These are phyloP conservation scores for Drosophila quadrilineata DNA, from an alignment of 1,140 invertebrate genomes.

Conservation along the genomic window DNA sequence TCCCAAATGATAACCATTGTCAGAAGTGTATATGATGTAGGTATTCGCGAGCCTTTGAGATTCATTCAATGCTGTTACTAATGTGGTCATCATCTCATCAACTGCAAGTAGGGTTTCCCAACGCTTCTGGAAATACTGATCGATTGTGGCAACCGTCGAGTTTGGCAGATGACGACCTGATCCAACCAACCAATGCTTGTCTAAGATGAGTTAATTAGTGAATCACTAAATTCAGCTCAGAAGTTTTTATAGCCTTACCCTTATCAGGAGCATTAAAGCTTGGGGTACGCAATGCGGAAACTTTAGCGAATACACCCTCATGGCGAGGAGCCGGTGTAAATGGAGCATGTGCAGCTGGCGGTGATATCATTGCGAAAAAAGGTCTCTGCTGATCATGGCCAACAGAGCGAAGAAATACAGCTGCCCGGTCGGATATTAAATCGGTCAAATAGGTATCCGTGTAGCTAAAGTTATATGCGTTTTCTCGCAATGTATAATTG, in stretches of 20 bases:
- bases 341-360: conserved; percentile 92
- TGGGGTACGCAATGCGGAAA: conserved; percentile 85
- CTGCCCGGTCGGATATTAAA: conserved; percentile 85
- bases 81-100: conserved; percentile 89
- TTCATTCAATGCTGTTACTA: conserved; percentile 84
- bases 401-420: conserved; percentile 83
- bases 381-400: conserved; percentile 72
- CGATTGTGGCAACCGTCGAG: conserved; percentile 83
- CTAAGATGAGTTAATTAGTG: conserved; percentile 74
- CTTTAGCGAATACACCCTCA: conserved; percentile 83
- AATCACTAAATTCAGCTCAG: neutral
- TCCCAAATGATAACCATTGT: conserved; percentile 95
- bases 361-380: conserved; percentile 92
- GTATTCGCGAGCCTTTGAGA: conserved; percentile 86
- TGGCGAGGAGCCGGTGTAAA: conserved; percentile 91
- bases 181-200: conserved; percentile 91
- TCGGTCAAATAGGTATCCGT: conserved; percentile 91
- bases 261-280: conserved; percentile 86
- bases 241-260: conserved; percentile 29
- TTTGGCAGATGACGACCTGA: conserved; percentile 85
- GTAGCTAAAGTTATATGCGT: conserved; percentile 85
- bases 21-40: conserved; percentile 91
- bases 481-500: conserved; percentile 92
- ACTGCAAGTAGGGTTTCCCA: conserved; percentile 92
- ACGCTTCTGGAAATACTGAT: conserved; percentile 86